phyloP scores from a whole-genome alignment of 2,797 vertebrate genomes.

The Myotis myotis region DNA sequence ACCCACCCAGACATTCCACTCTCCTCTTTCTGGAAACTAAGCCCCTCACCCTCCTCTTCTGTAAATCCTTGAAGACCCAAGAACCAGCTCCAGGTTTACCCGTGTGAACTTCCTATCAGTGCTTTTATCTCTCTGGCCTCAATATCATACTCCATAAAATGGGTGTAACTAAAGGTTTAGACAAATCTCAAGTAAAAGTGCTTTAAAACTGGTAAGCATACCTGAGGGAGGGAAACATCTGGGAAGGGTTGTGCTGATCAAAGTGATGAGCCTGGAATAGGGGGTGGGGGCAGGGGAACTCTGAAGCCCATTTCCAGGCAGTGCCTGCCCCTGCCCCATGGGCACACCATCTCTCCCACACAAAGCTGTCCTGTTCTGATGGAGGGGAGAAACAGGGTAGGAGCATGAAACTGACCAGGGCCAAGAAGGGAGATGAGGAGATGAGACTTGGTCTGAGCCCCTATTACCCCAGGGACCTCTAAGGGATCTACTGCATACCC shows the following conservation, averaged over 20 bases:
- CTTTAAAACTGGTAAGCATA: constrained; percentile 6
- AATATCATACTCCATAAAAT: constrained; percentile 49
- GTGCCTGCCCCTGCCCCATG: not conserved
- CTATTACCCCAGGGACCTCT: not conserved
- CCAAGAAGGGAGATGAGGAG: constrained; percentile 25
- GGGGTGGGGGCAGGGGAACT: not conserved
- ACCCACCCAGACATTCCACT: not conserved
- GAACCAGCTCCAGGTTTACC: not conserved
- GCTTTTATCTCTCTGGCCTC: constrained; percentile 47
- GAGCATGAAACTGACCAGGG: not conserved
- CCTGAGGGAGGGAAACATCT: not conserved
- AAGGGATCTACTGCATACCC: not conserved
- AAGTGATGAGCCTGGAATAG: not conserved
- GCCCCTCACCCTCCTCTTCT: not conserved
- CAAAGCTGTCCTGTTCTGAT: not conserved
- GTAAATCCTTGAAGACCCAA: constrained; percentile 17
- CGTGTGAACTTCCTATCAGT: constrained; percentile 16
- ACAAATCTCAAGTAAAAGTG: not conserved
- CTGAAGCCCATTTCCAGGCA: not conserved
- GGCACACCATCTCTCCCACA: not conserved
- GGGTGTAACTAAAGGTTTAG: constrained; percentile 34
- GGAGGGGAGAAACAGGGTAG: too few relatives aligned
- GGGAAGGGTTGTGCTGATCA: not conserved
- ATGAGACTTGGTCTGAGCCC: not conserved
- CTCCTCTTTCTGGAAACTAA: not conserved